Conservation (phyloP, 2,113 vertebrate genomes). For the Chloebia gouldiae region DNA sequence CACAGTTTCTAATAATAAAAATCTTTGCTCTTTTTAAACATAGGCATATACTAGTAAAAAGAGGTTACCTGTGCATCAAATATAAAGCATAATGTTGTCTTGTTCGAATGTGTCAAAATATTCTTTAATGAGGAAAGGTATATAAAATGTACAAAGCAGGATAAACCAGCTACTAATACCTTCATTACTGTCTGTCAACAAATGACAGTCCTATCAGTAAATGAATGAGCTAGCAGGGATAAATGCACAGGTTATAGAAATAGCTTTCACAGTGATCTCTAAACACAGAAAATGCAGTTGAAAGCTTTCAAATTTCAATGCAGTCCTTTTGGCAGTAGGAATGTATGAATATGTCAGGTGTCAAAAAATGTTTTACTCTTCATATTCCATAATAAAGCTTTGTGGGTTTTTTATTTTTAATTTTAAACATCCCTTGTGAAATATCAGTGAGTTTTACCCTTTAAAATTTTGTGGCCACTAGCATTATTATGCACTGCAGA, state of each 20-base stretch:
- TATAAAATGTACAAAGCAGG: conserved; percentile 42
- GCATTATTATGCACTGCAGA: neutral
- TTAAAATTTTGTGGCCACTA: neutral
- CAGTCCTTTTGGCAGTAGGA: conserved; percentile 10
- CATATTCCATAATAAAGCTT: conserved; percentile 10
- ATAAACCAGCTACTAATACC: conserved; percentile 57
- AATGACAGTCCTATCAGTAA: neutral
- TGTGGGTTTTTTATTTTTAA: neutral
- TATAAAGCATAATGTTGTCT: neutral
- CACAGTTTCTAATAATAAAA: neutral
- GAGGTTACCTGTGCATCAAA: neutral
- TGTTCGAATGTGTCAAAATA: conserved; percentile 33
- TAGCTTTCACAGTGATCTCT: conserved; percentile 52
- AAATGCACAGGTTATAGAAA: conserved; percentile 45
- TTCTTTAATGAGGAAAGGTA: conserved; percentile 29
- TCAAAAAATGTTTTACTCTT: conserved; percentile 13
- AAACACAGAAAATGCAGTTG: conserved; percentile 40
- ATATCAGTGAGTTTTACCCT: neutral
- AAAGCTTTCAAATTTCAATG: conserved; percentile 40
- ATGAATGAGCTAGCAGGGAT: conserved; percentile 57
- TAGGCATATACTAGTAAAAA: neutral
- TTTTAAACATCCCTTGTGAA: conserved; percentile 5
- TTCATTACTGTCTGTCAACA: conserved; percentile 60
- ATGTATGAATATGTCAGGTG: conserved; percentile 10
- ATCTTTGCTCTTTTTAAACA: neutral